Percentiles rank a stretch among this genome's conserved stretches.
Evolutionary conservation across 2,888 invertebrate genomes (phyloP).

Genomic region (Platynereis dumerilii): DNA sequence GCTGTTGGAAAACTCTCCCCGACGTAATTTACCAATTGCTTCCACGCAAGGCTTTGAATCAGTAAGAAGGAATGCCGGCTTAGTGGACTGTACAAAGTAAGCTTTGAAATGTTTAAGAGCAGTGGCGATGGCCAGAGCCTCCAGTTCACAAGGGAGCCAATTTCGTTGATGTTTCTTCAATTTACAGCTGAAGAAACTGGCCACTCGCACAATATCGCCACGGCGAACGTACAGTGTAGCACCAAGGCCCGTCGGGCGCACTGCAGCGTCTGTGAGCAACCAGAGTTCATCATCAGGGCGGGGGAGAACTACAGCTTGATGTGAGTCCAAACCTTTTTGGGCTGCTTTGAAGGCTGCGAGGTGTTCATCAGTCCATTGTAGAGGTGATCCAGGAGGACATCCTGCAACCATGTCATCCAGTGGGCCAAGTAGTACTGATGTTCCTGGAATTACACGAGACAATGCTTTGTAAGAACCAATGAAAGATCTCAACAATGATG

Average conservation of each 20-base stretch:
- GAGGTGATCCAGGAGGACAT: neutral
- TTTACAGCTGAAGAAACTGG: conserved; percentile 4
- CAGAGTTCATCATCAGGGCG: conserved; percentile 3
- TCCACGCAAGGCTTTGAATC: neutral
- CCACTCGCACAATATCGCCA: neutral
- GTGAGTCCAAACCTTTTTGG: neutral
- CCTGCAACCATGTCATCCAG: conserved; percentile 6
- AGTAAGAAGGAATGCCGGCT: neutral
- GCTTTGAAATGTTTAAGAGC: neutral
- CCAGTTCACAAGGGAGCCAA: neutral
- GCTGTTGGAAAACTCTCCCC: neutral
- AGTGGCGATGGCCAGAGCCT: neutral
- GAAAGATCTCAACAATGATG: neutral
- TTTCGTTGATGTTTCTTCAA: neutral
- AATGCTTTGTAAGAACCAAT: conserved; percentile 1
- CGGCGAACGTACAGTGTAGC: neutral
- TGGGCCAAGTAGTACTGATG: neutral
- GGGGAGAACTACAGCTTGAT: neutral
- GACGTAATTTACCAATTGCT: neutral
- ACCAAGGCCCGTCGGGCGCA: neutral
- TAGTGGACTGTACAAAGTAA: neutral
- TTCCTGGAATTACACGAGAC: conserved; percentile 2
- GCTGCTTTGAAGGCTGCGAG: neutral
- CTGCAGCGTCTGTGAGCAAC: conserved; percentile 1
- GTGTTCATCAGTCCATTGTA: conserved; percentile 1